Percentiles rank a stretch among this genome's conserved stretches.
These are phyloP conservation scores for Chrysomela aeneicollis DNA, from an alignment of 2,888 invertebrate species.

Conservation along the genomic window DNA sequence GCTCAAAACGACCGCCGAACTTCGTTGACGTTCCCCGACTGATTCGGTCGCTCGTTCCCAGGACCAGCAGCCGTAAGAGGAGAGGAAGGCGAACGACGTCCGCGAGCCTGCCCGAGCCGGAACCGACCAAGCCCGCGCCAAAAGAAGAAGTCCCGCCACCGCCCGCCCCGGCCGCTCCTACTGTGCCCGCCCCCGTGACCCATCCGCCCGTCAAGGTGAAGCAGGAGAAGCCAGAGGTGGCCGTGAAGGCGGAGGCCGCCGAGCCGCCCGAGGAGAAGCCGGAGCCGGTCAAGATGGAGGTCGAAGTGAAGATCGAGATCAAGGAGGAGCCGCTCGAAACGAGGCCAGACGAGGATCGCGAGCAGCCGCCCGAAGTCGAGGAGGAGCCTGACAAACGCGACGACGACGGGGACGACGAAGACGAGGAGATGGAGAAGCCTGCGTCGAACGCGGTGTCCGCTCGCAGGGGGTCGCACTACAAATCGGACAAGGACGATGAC, in stretches of 20 bases:
- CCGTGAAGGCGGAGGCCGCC: slow-evolving; percentile 33
- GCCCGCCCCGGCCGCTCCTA: slow-evolving; percentile 33
- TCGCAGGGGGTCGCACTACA: slow-evolving; percentile 51
- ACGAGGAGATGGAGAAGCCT: slow-evolving; percentile 42
- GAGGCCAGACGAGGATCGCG: slow-evolving; percentile 32
- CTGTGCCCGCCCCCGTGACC: slow-evolving; percentile 24
- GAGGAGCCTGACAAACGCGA: slow-evolving; percentile 24
- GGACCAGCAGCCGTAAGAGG: slow-evolving; percentile 47
- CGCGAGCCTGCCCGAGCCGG: slow-evolving; percentile 42
- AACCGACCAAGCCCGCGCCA: slow-evolving; percentile 31
- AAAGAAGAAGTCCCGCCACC: slow-evolving; percentile 39
- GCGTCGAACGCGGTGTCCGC: slow-evolving; percentile 50
- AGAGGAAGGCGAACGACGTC: slow-evolving; percentile 54
- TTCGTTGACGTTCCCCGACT: too few relatives aligned
- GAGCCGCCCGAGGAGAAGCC: slow-evolving; percentile 50
- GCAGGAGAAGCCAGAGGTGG: slow-evolving; percentile 31
- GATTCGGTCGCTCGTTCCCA: slow-evolving; percentile 25
- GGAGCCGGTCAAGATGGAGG: slow-evolving; percentile 32
- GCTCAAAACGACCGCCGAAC: too few relatives aligned
- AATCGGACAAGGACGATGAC: slow-evolving; percentile 48
- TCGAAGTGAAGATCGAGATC: slow-evolving; percentile 28
- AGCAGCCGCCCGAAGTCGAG: slow-evolving; percentile 25
- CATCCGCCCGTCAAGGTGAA: slow-evolving; percentile 35
- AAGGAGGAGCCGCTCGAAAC: slow-evolving; percentile 36
- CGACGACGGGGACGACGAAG: slow-evolving; percentile 28